Base-by-base conservation (phyloP, 2,797 vertebrate genomes). In the Chelon auratus region DNA sequence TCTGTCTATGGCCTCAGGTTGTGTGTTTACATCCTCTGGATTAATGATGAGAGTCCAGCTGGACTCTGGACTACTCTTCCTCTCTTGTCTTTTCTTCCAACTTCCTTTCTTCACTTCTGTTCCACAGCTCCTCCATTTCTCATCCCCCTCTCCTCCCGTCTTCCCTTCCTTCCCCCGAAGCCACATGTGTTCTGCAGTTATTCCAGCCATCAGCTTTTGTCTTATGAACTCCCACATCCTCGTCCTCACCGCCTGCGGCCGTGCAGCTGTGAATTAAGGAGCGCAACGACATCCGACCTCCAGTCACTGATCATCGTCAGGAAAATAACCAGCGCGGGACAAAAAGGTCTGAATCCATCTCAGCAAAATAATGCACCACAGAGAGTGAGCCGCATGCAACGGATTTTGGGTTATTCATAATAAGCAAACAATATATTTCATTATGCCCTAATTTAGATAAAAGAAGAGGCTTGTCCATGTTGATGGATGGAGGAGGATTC, bases 131-230 rank as follows among this genome's bases (percentile, higher is more conserved):
- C 2, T 55, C 40, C 58, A 15, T 65, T 20, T 2, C 65, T 43
- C 39, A 30, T 3, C 59, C 69, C 4, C 15, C 40, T 42, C 40
- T 5, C 18, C 50, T n/a, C 37, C 42, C 15, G 14, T 65, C 59
- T 36, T 30, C 24, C 47, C 36, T 58, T 2, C 48, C 79, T 62
- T 9, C 8, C 30, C 30, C 2, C 4, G 30, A 13, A 60, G 86
- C 65, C 72, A 73, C 18, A 59, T 50, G 75, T 62, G 68, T 77
- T 67, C 66, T 68, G 24, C 55, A 62, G 57, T 80, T 73, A 47
- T 58, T 76, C 65, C 64, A 62, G 63, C 76, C 60, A 61, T 84
- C 81, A 67, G 17, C 50, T 84, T 51, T 52, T 59, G 78, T 85
- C 76, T 82, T 5, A 63, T 33, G 66, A 82, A 78, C n/a, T 54